Percentiles rank a stretch among this genome's conserved stretches.
Conservation (phyloP, 2,888 invertebrate species). For the Nowickia ferox region DNA sequence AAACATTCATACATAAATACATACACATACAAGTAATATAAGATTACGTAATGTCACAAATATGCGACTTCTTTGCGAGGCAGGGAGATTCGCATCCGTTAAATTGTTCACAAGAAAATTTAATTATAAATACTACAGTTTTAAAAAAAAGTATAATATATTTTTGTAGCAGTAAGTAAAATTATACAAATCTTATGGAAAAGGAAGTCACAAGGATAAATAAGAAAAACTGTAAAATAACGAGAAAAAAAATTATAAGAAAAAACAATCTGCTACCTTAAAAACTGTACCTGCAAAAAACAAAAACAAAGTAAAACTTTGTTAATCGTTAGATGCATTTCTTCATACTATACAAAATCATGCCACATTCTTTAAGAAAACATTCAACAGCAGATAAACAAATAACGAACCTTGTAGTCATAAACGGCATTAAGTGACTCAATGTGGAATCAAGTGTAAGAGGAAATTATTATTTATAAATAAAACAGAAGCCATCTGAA, state of each 20-base stretch:
- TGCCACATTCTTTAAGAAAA: slow-evolving; percentile 49
- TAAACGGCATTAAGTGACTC: slow-evolving; percentile 37
- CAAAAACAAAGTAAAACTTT: background rate
- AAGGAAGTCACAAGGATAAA: slow-evolving; percentile 13
- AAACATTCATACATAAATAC: too few relatives aligned
- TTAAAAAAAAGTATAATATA: background rate
- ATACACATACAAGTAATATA: too few relatives aligned
- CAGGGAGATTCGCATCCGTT: background rate
- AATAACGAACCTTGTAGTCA: slow-evolving; percentile 38
- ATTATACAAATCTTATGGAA: slow-evolving; percentile 6
- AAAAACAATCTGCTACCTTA: slow-evolving; percentile 1
- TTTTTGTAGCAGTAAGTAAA: background rate
- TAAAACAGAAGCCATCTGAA: slow-evolving; percentile 32
- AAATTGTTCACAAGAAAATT: background rate
- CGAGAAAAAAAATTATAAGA: background rate
- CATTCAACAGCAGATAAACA: slow-evolving; percentile 27
- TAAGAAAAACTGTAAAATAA: slow-evolving; percentile 9
- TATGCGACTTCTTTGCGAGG: too few relatives aligned
- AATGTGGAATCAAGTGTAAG: slow-evolving; percentile 45
- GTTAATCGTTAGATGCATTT: background rate
- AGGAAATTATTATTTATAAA: slow-evolving; percentile 27
- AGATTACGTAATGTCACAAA: too few relatives aligned
- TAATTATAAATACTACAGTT: background rate
- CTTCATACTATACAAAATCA: slow-evolving; percentile 15
- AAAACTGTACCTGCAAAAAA: background rate